A percentile compares a stretch with the other conserved stretches of the same genome.
Evolutionary conservation across 2,113 vertebrate genomes (phyloP).

Genomic region (Colius striatus): DNA sequence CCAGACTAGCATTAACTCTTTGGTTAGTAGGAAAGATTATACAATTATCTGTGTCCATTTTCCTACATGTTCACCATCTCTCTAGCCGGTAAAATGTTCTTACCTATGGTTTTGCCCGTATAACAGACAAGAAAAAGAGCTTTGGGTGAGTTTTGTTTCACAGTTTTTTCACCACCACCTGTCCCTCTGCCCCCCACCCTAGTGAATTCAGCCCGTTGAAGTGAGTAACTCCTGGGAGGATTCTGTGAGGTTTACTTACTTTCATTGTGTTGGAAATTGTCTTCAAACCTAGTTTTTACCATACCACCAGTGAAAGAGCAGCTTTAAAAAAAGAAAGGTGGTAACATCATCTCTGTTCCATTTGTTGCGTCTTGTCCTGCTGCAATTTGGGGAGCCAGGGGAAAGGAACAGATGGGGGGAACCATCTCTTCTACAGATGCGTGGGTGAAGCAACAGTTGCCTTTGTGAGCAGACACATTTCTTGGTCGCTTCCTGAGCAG

Average conservation of each 20-base stretch:
- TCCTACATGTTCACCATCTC: not conserved
- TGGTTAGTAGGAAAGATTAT: not conserved
- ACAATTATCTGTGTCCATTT: not conserved
- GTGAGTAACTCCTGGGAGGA: not conserved
- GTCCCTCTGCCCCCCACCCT: rapidly evolving
- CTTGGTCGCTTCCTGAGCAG: not conserved
- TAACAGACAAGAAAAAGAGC: not conserved
- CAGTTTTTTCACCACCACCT: not conserved
- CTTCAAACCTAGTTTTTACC: not conserved
- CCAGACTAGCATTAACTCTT: constrained; percentile 2
- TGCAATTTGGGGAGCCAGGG: not conserved
- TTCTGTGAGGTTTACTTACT: not conserved
- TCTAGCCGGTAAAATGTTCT: not conserved
- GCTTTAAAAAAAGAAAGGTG: not conserved
- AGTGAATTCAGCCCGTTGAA: not conserved
- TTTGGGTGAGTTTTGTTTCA: not conserved
- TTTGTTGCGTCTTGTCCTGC: not conserved
- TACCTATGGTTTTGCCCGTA: not conserved
- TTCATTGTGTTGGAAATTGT: not conserved
- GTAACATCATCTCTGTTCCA: not conserved
- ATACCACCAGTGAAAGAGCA: not conserved
- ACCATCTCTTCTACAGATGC: not conserved
- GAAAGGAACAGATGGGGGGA: not conserved
- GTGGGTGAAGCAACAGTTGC: not conserved
- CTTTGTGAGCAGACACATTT: not conserved